These are phyloP conservation scores for Rissa tridactyla DNA, from an alignment of 2,113 vertebrate species.

Conservation along the genomic window DNA sequence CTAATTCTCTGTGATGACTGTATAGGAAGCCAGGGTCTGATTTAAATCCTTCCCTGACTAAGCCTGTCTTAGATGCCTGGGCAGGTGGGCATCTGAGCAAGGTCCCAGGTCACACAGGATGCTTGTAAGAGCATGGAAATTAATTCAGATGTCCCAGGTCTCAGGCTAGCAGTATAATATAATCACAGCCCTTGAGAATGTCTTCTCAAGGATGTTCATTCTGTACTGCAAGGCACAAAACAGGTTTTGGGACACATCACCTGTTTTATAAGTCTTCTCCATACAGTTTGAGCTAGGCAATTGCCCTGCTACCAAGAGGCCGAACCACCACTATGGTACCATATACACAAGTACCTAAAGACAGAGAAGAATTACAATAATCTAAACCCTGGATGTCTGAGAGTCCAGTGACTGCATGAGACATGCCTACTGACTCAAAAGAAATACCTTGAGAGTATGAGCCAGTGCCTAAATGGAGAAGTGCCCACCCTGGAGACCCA, in stretches of 20 bases:
- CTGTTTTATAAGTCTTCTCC: neutral
- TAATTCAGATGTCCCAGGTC: neutral
- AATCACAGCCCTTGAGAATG: neutral
- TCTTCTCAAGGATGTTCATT: neutral
- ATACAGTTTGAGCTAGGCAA: neutral
- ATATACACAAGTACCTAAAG: neutral
- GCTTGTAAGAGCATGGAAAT: neutral
- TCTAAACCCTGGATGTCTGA: neutral
- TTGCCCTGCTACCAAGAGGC: neutral
- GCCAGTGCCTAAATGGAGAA: neutral
- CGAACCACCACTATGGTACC: neutral
- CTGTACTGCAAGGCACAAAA: neutral
- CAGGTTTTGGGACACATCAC: neutral
- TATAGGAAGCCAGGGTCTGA: neutral
- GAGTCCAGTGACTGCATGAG: neutral
- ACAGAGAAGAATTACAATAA: neutral
- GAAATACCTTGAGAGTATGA: neutral
- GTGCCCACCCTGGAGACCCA: neutral
- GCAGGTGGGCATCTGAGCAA: neutral
- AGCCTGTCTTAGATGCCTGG: neutral
- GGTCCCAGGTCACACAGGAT: neutral
- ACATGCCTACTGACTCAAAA: neutral
- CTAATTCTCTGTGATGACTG: neutral
- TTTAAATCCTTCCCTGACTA: neutral
- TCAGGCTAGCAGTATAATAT: neutral